Conservation (phyloP, 2,888 invertebrate species). For the Microdon myrmicae region DNA sequence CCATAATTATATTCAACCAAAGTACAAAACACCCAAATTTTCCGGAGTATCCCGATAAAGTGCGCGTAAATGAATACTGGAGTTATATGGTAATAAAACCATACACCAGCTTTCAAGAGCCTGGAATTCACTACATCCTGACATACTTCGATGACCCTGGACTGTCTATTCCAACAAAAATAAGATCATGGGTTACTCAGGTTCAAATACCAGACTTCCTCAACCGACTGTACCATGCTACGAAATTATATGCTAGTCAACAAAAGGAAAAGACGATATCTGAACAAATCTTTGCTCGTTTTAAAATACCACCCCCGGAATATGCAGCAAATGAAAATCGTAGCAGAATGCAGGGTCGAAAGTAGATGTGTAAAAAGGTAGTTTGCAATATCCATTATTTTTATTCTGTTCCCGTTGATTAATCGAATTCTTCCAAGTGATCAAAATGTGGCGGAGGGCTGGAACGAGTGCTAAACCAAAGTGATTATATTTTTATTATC, state of each 20-base stretch:
- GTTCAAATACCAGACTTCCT: conserved; percentile 83
- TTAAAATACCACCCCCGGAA: conserved; percentile 57
- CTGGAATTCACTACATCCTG: conserved; percentile 75
- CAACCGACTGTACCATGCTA: conserved; percentile 75
- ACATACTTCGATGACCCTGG: conserved; percentile 92
- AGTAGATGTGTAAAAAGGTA: too few species aligned
- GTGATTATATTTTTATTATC: too few species aligned
- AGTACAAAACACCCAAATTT: conserved; percentile 77
- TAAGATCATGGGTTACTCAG: conserved; percentile 80
- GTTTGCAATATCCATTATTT: too few species aligned
- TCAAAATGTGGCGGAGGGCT: too few species aligned
- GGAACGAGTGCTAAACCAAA: too few species aligned
- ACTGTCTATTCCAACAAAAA: conserved; percentile 75
- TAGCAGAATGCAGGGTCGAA: conserved; percentile 43
- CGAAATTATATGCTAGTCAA: conserved; percentile 70
- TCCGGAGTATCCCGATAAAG: conserved; percentile 75
- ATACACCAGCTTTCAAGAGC: conserved; percentile 61
- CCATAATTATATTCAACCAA: conserved; percentile 75
- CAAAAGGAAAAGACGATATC: conserved; percentile 65
- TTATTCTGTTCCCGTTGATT: too few species aligned
- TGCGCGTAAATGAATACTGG: conserved; percentile 84
- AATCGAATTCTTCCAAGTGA: too few species aligned
- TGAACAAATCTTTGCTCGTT: conserved; percentile 37
- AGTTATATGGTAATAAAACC: conserved; percentile 87
- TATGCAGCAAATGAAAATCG: conserved; percentile 60